A percentile compares a stretch with the other conserved stretches of the same genome.
These are phyloP conservation scores for Carabus problematicus DNA, from an alignment of 2,888 invertebrate species.

Conservation along the genomic window DNA sequence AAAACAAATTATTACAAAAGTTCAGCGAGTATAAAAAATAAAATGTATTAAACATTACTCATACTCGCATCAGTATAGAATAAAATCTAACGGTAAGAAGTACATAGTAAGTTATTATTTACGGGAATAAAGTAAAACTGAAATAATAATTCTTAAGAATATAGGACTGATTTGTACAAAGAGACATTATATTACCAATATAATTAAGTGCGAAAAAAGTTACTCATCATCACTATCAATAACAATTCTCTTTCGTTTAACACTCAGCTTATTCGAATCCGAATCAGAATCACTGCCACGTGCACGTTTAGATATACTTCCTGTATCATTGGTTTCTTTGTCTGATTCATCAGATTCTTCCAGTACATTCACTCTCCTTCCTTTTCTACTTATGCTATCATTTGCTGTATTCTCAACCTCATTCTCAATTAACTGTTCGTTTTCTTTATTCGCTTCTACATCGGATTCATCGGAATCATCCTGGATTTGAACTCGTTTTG, in stretches of 20 bases:
- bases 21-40: no score
- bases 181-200: constrained; percentile 6
- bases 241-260: constrained; percentile 28
- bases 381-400: constrained; percentile 12
- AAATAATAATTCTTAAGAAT: background rate
- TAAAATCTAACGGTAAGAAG: background rate
- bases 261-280: background rate
- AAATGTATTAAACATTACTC: no score
- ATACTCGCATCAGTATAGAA: background rate
- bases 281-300: constrained; percentile 27
- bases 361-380: constrained; percentile 12
- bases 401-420: constrained; percentile 6
- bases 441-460: background rate
- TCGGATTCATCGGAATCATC: constrained; percentile 26
- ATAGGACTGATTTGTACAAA: background rate
- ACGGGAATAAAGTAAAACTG: no score
- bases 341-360: constrained; percentile 28
- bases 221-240: constrained; percentile 40
- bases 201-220: background rate
- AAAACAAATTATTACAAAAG: no score
- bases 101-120: background rate
- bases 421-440: constrained; percentile 7
- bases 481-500: constrained; percentile 17
- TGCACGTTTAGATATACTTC: constrained; percentile 22
- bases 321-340: constrained; percentile 22